Evolutionary conservation across 2,888 invertebrate species (phyloP), one percentile per base, ranked within the genome.

Genomic region (Molanna angustata): DNA sequence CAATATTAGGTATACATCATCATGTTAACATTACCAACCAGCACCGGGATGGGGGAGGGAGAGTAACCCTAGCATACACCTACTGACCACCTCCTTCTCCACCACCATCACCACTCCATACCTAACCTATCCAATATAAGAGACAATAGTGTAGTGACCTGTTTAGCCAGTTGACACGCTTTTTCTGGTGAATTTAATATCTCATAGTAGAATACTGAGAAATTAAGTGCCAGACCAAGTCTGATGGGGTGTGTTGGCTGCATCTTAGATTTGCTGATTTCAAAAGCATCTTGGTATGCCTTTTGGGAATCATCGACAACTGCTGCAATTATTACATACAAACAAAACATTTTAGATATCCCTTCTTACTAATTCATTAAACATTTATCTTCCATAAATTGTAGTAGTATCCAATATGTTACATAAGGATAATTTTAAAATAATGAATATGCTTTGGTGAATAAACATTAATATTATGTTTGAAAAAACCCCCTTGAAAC

Each of bases 151-250:
- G 31, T 21, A 81, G 74, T 82, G 79, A 91, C 91, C 90, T 90
- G 90, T 85, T 91, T 92, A 71, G 91, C 91, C 81, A 92, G 85
- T 76, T 90, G 90, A 85, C 91, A 91, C 79, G 91, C 91, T 82
- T 90, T 90, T 79, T 91, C 91, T 78, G 91, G 91, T 76, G 90
- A 90, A 83, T 90, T 90, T 82, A 91, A 85, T 79, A 96, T 96
- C 90, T 96, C 96, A 82, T 95, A 96, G 84, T 92, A 94, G 87
- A 96, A 96, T 78, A 96, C 96, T 74, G 95, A 95, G 86, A 94
- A 96, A 83, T 96, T 96, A 80, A 95, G 88, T 72, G 96, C 96
- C 76, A 96, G 83, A 73, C 96, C 96, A 81, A 97, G 88, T 80
- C 96, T 88, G 78, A 97, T 96, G 72, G 96, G 96, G 80, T 96